Percentiles rank a stretch among this genome's conserved stretches.
These are phyloP conservation scores for Hystrix cristata DNA, from an alignment of 2,113 vertebrate species.

Conservation along the genomic window DNA sequence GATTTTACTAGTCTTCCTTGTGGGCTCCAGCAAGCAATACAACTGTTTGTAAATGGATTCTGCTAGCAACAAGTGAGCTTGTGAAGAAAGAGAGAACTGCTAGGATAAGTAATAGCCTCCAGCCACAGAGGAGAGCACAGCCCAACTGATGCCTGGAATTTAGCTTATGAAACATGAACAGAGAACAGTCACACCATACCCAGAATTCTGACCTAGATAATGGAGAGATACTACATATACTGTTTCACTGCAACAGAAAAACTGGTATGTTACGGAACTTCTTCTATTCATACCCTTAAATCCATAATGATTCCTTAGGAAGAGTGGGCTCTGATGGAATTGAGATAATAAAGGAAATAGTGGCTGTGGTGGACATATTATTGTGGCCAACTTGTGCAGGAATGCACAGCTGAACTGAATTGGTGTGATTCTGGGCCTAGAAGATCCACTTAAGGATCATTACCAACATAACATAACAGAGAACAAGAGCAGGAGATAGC, in stretches of 20 bases:
- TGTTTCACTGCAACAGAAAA: not conserved
- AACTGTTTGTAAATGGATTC: not conserved
- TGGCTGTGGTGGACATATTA: not conserved
- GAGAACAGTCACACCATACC: not conserved
- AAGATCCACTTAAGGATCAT: too few species aligned
- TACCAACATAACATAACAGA: too few species aligned
- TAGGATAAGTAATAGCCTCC: too few species aligned
- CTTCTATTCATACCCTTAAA: not conserved
- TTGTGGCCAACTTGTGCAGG: too few species aligned
- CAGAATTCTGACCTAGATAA: not conserved
- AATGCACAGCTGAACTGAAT: too few species aligned
- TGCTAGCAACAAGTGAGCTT: not conserved
- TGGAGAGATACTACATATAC: not conserved
- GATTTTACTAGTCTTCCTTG: not conserved
- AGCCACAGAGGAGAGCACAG: not conserved
- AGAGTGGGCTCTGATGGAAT: not conserved
- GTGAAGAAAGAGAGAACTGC: not conserved
- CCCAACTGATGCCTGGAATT: not conserved
- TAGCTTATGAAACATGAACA: not conserved
- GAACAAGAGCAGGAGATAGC: too few species aligned
- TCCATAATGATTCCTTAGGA: not conserved
- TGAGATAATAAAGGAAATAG: not conserved
- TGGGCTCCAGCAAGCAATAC: not conserved
- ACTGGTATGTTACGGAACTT: not conserved
- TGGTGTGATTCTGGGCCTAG: too few species aligned